Base-by-base conservation (phyloP, 2,113 vertebrate genomes). In the Tragulus kanchil region DNA sequence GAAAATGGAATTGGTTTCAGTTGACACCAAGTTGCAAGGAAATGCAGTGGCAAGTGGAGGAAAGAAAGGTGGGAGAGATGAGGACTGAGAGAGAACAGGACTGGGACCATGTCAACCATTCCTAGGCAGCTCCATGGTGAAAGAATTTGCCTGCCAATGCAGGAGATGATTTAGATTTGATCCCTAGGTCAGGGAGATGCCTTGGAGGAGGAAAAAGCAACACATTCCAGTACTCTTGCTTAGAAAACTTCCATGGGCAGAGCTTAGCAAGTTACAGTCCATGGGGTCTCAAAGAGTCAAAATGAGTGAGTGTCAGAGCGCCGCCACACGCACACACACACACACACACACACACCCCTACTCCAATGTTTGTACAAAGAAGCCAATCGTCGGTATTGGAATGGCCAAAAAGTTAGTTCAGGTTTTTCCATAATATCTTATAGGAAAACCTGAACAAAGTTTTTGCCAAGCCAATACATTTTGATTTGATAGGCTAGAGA, bases 401-500 rank as follows among this genome's bases (percentile, higher is more conserved):
- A 21, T 71, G 10, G 67, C 19, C 67, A 71, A 71, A 69, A 71
- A 71, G 67, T 71, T 71, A 21, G 36, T 21, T 71, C 0, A 5
- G 42, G 42, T 71, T 71, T 23, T 42, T 42, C 2, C 36, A 42
- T 23, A 71, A 23, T 19, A 42, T 71, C 67, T 71, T 71, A 23
- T 0, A 71, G 67, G 67, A 71, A 71, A 42, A 71, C 5, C 19
- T 42, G 5, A 71, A 71, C 5, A 42, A 42, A 42, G n/a, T 71
- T 71, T 71, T 71, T 71, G 67, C 67, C 19, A 71, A 42, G n/a
- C 19, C 36, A 71, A 45, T 73, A 54, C 9, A 61, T 52, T 79
- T 95, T 86, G 4, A 93, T 78, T 95, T 90, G 85, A 11, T 36
- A 83, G 56, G 65, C 56, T 94, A 84, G 78, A 64, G 36, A 48